Base-by-base conservation (phyloP, 1,140 invertebrate genomes). In the Calycopis cecrops region DNA sequence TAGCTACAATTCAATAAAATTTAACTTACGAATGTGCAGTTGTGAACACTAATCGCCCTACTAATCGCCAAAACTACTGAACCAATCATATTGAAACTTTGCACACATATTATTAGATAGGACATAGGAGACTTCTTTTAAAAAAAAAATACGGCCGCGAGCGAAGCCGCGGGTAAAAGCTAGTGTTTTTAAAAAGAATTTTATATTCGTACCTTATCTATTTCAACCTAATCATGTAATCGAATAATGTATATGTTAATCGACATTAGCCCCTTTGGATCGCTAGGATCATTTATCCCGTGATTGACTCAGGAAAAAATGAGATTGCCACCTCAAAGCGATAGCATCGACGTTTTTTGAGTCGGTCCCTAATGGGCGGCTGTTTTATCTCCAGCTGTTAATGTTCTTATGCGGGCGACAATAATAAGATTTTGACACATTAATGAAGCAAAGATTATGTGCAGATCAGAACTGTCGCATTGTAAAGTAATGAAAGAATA, bases 401-500 rank as follows among this genome's bases (percentile, higher is more conserved):
- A 84, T 84, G 77, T 81, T 63, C 69, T 86, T 80, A 83, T 84
- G 83, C 83, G 81, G 80, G 79, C 55, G 73, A 75, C 73, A 71
- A 71, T 84, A 84, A 84, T 78, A 78, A 79, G 78, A 82, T 83
- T 85, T 81, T 77, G 74, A 86, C 80, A 81, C 80, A 66, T 81
- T 81, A 79, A 81, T 77, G 72, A 82, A 69, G 62, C 69, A 60
- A 50, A 59, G 70, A 76, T 80, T 70, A 71, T 67, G 63, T 51
- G 21, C 21, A 28, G 21, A 60, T 55, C 42, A 38, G 54, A 60
- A 52, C 3, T 35, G 40, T 56, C 37, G 12, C 17, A 18, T 6
- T 14, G n/a, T 1, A 14, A 28, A 16, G 33, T 14, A 11, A 3
- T 21, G 9, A 16, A 9, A 16, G 35, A 1, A 9, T 21, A 12